A percentile compares a stretch with the other conserved stretches of the same genome.
These are phyloP conservation scores for Ctenoplectra terminalis DNA, from an alignment of 1,140 invertebrate genomes.

Conservation along the genomic window DNA sequence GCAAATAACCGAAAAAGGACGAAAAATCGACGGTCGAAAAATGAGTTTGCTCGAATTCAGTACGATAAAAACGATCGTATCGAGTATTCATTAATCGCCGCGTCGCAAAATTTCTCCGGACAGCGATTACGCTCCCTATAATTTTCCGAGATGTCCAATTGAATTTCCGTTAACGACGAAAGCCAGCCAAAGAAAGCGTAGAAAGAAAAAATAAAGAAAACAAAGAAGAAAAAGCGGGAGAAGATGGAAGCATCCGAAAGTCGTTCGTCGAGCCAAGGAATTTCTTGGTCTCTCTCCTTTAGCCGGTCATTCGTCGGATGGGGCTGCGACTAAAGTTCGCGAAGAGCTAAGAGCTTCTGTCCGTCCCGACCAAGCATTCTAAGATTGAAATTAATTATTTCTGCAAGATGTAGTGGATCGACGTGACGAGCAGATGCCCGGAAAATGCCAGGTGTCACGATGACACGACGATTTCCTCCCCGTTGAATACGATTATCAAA, in stretches of 20 bases:
- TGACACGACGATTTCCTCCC: conserved; percentile 11
- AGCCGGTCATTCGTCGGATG: conserved; percentile 4
- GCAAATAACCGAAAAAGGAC: too few species aligned
- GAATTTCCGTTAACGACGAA: background rate
- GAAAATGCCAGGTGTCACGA: conserved; percentile 30
- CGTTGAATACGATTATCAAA: conserved; percentile 3
- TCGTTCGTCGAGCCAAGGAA: background rate
- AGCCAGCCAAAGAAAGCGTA: rapidly evolving
- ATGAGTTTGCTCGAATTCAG: too few species aligned
- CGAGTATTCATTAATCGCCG: conserved; percentile 12
- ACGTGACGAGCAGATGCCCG: conserved; percentile 5
- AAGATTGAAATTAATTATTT: conserved; percentile 58
- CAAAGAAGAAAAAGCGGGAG: too few species aligned
- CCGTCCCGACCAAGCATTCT: conserved; percentile 15
- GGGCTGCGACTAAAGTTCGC: conserved; percentile 45
- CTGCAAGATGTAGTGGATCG: background rate
- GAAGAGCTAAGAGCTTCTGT: conserved; percentile 28
- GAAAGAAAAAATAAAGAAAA: background rate
- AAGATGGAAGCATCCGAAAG: background rate
- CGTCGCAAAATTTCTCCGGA: too few species aligned
- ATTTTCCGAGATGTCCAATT: conserved; percentile 8
- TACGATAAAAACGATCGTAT: conserved; percentile 13
- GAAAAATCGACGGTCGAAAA: too few species aligned
- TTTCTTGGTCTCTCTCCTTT: background rate
- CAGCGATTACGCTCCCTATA: conserved; percentile 8